Base-by-base conservation (phyloP, 2,113 vertebrate species). In the Hippocampus guttulatus region DNA sequence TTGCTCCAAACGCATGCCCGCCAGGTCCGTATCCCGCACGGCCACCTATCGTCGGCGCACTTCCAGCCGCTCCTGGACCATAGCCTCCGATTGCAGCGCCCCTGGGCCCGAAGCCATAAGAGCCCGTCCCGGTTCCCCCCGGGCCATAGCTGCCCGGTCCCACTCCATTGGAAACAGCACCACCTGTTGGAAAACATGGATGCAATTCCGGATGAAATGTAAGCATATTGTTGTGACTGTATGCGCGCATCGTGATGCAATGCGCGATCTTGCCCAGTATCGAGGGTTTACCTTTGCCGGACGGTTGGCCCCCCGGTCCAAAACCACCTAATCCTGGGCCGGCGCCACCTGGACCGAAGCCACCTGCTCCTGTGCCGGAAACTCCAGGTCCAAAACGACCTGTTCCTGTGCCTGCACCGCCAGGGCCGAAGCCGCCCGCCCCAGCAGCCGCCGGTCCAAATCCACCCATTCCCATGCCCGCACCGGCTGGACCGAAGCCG, bases 241-340 rank as follows among this genome's bases (percentile, higher is more conserved):
- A 3, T 67, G 33, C 70, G 23, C 18, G 18, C 62, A 20, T 5
- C 18, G 47, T 51, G 5, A 3, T 60, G 25, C 25, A 15, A 68
- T 69, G 15, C 2, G 27, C 41, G 63, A 16, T 18, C 69, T 43
- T 67, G 82, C 89, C 87, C 74, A 87, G 81, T 87, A 90, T 89
- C 41, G 65, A 75, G 52, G 89, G 87, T 76, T 91, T 92, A 63
- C 78, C 75, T 85, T 83, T 85, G 79, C 75, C 82, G 23, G 69
- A 51, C 67, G 74, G 66, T 73, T 78, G 77, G 3, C 87, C 77
- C 3, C 71, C 79, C 2, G 75, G 73, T 41, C 84, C 77, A 0
- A 74, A 76, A 1, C 81, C 79, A 16, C 83, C 78, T 0, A 75
- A 3, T 27, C 83, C 82, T 1, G 71, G 52, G 0, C 71, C 74